Evolutionary conservation across 1,140 invertebrate genomes (phyloP).

Genomic region (Stegodyphus dumicola): DNA sequence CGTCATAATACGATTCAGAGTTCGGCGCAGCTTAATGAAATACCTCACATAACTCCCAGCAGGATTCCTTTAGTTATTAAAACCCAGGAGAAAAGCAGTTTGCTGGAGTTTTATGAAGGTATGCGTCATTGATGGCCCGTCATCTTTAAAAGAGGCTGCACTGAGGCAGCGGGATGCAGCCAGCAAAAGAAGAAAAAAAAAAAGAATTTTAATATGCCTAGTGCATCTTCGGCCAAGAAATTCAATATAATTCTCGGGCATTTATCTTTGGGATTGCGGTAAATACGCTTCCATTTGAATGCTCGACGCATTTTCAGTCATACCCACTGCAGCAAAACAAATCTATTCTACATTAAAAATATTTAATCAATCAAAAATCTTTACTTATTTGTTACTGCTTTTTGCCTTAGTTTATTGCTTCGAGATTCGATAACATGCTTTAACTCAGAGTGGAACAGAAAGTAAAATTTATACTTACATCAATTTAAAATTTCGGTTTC

Average conservation of each 20-base stretch:
- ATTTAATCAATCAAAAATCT: too few species aligned
- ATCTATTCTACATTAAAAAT: too few species aligned
- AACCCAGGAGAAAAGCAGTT: conserved; percentile 10
- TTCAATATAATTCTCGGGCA: conserved; percentile 42
- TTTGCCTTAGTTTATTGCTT: too few species aligned
- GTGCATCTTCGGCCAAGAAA: conserved; percentile 2
- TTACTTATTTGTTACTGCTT: too few species aligned
- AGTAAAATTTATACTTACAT: too few species aligned
- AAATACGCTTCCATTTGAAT: not conserved
- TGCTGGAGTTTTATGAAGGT: conserved; percentile 40
- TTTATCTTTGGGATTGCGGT: conserved; percentile 19
- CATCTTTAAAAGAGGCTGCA: conserved; percentile 46
- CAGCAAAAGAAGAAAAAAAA: conserved; percentile 3
- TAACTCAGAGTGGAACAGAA: too few species aligned
- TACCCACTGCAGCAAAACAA: too few species aligned
- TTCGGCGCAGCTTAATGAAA: conserved; percentile 52
- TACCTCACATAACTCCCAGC: conserved; percentile 55
- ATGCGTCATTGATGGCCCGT: conserved; percentile 10
- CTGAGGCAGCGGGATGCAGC: not conserved
- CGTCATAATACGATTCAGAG: not conserved
- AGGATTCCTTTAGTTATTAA: conserved; percentile 54
- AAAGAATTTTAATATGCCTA: conserved; percentile 33
- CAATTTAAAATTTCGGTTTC: too few species aligned
- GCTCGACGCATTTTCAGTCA: too few species aligned
- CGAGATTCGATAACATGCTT: too few species aligned